phyloP scores from a whole-genome alignment of 2,113 vertebrate genomes.

The Gobio gobio region DNA sequence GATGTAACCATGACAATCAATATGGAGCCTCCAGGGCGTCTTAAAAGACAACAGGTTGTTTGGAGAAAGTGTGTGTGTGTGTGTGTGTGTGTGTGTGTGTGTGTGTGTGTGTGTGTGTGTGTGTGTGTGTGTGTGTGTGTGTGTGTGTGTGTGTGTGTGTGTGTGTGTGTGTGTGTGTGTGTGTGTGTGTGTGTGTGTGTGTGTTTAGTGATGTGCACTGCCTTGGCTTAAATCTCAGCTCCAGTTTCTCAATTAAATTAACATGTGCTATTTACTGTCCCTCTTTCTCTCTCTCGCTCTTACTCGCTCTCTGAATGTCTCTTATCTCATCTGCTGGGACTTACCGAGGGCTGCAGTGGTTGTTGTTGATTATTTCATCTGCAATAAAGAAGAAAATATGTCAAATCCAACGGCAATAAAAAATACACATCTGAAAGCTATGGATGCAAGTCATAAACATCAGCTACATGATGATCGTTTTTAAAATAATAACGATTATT shows the following conservation, averaged over 20 bases:
- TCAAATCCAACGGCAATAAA: background rate
- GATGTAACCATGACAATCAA: slow-evolving; percentile 92
- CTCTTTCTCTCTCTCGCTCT: slow-evolving; percentile 21
- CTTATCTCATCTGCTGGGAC: slow-evolving; percentile 1
- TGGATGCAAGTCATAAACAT: background rate
- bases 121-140: slow-evolving; percentile 45
- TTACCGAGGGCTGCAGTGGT: background rate
- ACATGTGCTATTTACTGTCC: slow-evolving; percentile 67
- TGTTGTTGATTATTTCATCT: background rate
- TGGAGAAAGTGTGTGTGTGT: slow-evolving; percentile 44
- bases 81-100: slow-evolving; percentile 45
- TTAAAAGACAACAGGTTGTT: slow-evolving; percentile 65
- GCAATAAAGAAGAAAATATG: background rate
- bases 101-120: slow-evolving; percentile 43
- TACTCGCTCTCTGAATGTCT: slow-evolving; percentile 23
- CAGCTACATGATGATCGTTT: background rate
- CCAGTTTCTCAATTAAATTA: slow-evolving; percentile 77
- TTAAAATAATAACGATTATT: background rate
- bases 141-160: background rate
- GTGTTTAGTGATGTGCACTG: slow-evolving; percentile 33
- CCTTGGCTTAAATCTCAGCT: slow-evolving; percentile 65
- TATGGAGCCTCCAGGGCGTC: slow-evolving; percentile 64
- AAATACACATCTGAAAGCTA: background rate
- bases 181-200: slow-evolving; percentile 43
- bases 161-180: no score